phyloP scores from a whole-genome alignment of 2,888 invertebrate species.

The Patella depressa region DNA sequence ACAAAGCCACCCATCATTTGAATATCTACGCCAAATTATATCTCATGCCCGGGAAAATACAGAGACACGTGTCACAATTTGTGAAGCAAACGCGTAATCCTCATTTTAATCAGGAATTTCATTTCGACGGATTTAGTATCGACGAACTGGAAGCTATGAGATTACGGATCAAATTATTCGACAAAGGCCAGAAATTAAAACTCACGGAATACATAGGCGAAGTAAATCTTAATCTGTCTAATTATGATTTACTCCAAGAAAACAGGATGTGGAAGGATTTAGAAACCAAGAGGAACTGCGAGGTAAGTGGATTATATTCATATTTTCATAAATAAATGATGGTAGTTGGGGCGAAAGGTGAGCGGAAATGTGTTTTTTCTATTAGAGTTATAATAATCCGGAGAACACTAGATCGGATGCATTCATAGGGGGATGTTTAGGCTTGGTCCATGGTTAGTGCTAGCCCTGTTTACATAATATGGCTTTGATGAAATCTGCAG shows the following conservation, averaged over 20 bases:
- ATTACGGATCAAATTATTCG: slow-evolving; percentile 68
- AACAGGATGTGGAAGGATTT: slow-evolving; percentile 71
- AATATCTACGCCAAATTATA: slow-evolving; percentile 70
- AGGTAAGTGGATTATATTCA: slow-evolving; percentile 39
- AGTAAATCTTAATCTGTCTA: slow-evolving; percentile 67
- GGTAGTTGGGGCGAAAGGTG: no score
- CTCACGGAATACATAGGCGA: slow-evolving; percentile 71
- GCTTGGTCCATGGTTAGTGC: no score
- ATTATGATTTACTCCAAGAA: slow-evolving; percentile 70
- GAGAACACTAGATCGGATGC: no score
- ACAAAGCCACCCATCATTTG: slow-evolving; percentile 63
- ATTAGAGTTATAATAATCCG: no score
- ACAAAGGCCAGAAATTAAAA: slow-evolving; percentile 66
- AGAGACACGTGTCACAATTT: slow-evolving; percentile 67
- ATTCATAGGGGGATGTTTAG: no score
- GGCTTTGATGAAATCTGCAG: no score
- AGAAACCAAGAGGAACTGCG: slow-evolving; percentile 54
- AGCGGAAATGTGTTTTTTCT: no score
- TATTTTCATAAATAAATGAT: no score
- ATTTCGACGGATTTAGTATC: slow-evolving; percentile 69
- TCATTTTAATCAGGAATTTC: slow-evolving; percentile 70
- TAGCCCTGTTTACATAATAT: no score
- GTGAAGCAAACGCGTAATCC: slow-evolving; percentile 69
- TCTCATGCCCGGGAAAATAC: slow-evolving; percentile 71
- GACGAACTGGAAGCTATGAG: slow-evolving; percentile 68